These are phyloP conservation scores for Littorina saxatilis DNA, from an alignment of 1,140 invertebrate genomes.

Conservation along the genomic window DNA sequence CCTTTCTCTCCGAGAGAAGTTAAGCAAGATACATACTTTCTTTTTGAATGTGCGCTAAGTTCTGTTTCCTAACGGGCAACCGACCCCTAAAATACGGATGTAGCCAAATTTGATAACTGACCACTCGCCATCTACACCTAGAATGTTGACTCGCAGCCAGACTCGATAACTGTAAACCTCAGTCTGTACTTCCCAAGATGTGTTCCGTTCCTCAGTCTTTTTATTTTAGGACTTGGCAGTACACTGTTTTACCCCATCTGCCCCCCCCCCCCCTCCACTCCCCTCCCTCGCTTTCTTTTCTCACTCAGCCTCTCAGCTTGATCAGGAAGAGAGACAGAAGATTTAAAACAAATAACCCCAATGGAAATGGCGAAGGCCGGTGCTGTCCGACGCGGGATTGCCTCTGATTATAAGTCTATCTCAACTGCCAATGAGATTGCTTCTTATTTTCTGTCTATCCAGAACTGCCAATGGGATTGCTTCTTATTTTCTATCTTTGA, in stretches of 20 bases:
- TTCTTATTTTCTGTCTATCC: constrained; percentile 32
- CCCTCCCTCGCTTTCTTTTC: background rate
- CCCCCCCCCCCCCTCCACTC: background rate
- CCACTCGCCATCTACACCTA: too few relatives aligned
- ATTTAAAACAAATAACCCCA: constrained; percentile 37
- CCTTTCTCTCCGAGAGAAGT: too few relatives aligned
- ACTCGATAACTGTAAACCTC: too few relatives aligned
- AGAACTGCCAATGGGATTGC: constrained; percentile 28
- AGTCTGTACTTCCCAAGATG: too few relatives aligned
- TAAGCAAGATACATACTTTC: too few relatives aligned
- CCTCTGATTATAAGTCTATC: constrained; percentile 40
- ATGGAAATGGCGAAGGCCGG: constrained; percentile 30
- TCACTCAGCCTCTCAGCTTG: background rate
- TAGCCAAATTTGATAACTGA: too few relatives aligned
- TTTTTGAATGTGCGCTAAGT: too few relatives aligned
- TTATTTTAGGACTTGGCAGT: too few relatives aligned
- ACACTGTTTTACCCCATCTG: background rate
- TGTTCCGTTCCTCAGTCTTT: too few relatives aligned
- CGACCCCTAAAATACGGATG: too few relatives aligned
- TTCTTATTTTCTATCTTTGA: constrained; percentile 25
- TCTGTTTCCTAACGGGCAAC: too few relatives aligned
- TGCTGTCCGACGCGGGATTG: constrained; percentile 31
- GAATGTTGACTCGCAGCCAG: too few relatives aligned
- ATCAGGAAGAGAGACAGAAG: constrained; percentile 19
- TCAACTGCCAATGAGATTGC: constrained; percentile 26